phyloP scores from a whole-genome alignment of 2,888 invertebrate species.

The Andrena bicolor region DNA sequence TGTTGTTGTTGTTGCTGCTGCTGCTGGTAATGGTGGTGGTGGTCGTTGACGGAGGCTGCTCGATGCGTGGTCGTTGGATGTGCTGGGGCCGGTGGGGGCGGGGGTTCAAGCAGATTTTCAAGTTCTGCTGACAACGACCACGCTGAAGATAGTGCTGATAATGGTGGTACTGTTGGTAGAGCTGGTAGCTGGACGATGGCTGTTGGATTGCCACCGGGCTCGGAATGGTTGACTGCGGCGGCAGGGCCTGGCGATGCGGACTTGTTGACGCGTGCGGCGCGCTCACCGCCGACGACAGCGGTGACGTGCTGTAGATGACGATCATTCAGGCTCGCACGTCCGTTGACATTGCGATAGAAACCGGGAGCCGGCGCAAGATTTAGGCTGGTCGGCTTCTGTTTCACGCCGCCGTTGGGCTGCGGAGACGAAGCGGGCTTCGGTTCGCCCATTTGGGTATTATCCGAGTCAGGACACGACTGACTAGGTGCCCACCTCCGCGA shows the following conservation, averaged over 20 bases:
- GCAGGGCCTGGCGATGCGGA: constrained; percentile 73
- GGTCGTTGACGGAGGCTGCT: constrained; percentile 72
- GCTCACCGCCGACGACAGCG: constrained; percentile 77
- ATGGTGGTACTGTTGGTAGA: constrained; percentile 78
- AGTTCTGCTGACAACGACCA: constrained; percentile 80
- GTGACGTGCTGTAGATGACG: constrained; percentile 81
- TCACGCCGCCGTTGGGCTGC: constrained; percentile 83
- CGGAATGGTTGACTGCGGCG: constrained; percentile 68
- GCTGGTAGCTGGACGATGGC: constrained; percentile 76
- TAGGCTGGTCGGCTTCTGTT: constrained; percentile 82
- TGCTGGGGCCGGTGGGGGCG: constrained; percentile 82
- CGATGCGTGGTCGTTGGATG: constrained; percentile 75
- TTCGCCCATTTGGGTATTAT: constrained; percentile 82
- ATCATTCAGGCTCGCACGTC: constrained; percentile 83
- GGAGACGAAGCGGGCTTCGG: constrained; percentile 82
- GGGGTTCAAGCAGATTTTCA: constrained; percentile 81
- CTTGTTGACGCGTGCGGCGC: constrained; percentile 78
- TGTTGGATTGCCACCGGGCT: constrained; percentile 67
- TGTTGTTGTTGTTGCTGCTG: constrained; percentile 66
- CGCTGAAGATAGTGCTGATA: constrained; percentile 78
- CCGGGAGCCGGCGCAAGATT: constrained; percentile 83
- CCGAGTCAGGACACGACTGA: constrained; percentile 66
- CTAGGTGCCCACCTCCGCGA: constrained; percentile 65
- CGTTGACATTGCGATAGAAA: constrained; percentile 84
- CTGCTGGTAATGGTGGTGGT: constrained; percentile 49